phyloP scores from a whole-genome alignment of 1,140 invertebrate species.

The Zaprionus tsacasi region DNA sequence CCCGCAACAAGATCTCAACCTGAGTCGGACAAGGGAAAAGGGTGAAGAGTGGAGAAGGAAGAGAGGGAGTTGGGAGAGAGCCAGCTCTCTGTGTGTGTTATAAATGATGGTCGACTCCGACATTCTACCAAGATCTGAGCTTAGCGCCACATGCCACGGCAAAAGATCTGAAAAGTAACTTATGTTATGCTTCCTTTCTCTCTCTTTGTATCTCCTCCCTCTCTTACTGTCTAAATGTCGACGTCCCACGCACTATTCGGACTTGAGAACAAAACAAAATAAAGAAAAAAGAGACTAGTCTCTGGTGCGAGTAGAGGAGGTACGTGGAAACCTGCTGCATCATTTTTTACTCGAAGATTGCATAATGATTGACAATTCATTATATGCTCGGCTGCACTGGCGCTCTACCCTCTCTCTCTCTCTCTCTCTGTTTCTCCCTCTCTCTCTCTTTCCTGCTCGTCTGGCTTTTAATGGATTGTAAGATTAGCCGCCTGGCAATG shows the following conservation, averaged over 20 bases:
- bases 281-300: slow-evolving; percentile 11
- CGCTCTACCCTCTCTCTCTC: background rate
- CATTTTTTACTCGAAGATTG: slow-evolving; percentile 79
- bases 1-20: slow-evolving; percentile 14
- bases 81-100: slow-evolving; percentile 29
- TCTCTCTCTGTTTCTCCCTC: background rate
- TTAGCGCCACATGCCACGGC: slow-evolving; percentile 76
- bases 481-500: slow-evolving; percentile 64
- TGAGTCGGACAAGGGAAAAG: background rate
- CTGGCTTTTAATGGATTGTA: slow-evolving; percentile 60
- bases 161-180: slow-evolving; percentile 66
- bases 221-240: slow-evolving; percentile 63
- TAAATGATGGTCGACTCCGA: slow-evolving; percentile 59
- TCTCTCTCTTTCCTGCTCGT: background rate
- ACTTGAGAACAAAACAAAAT: background rate
- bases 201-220: background rate
- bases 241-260: slow-evolving; percentile 61
- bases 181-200: background rate
- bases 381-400: slow-evolving; percentile 50
- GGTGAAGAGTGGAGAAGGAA: background rate
- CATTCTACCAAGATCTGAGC: slow-evolving; percentile 24
- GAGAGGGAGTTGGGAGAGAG: background rate
- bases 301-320: background rate
- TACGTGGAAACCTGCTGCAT: slow-evolving; percentile 66
- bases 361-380: slow-evolving; percentile 82